Evolutionary conservation across 2,797 vertebrate species (phyloP), one percentile per base, ranked within the genome.

Genomic region (Gymnoscopelus braueri): DNA sequence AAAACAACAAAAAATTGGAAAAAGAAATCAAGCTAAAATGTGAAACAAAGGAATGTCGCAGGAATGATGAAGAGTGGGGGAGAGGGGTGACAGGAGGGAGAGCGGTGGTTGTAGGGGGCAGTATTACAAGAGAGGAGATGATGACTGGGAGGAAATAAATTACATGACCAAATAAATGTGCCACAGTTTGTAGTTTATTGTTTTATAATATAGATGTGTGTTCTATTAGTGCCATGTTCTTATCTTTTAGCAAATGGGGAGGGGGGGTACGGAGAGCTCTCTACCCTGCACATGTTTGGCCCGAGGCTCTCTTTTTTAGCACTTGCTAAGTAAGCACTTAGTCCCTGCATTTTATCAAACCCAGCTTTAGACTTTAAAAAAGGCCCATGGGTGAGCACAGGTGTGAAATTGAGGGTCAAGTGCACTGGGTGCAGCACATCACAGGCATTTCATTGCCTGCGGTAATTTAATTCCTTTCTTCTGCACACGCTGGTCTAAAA

Each of bases 131-230:
- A 48, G 19, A 54, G 29, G 10, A 19, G 1, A 44, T 65, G 29
- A 63, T 44, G 5, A 44, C 39, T 44, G 60, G 19, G 49, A 29
- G 65, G 19, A 44, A n/a, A 8, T 63, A 55, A 63, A 67, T 32
- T 0, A 67, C 9, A 44, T 0, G 72, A 84, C 73, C 82, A 84
- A 78, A 75, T 72, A 7, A 44, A 74, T 35, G 77, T 71, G 78
- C 74, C 80, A 69, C 71, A 55, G 61, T 77, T 72, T 80, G 59
- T 48, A 35, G 24, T 63, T 64, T 14, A 39, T 3, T 49, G 67
- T 60, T 62, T 67, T 4, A 39, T 74, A 60, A 57, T 69, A 23
- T 49, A 2, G 24, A 29, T 48, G 0, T 5, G 35, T 69, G 65
- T 54, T 5, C 15, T 50, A 61, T 35, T 11, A 23, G 54, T n/a